Evolutionary conservation across 2,888 invertebrate species (phyloP), one percentile per base, ranked within the genome.

Genomic region (Willowsia nigromaculata): DNA sequence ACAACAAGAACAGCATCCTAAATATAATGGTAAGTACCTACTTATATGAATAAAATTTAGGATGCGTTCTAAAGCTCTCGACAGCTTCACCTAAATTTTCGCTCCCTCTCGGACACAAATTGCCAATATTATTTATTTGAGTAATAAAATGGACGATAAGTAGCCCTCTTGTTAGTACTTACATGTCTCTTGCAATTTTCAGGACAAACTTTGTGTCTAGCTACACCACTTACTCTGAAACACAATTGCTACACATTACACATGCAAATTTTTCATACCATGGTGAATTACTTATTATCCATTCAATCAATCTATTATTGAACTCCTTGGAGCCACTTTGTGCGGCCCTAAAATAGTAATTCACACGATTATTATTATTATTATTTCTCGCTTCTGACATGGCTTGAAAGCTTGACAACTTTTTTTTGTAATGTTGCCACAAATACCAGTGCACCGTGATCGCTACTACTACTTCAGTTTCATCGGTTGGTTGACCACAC

Each of bases 301-400:
- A 76, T 76, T 53, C 76, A 76, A 53, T 53, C 76, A 76, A 76
- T 76, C 76, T 33, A 76, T 76, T 76, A 33, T 53, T 47, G 65
- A 74, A 74, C 50, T 76, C 33, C 76, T 76, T 47, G 33, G 53
- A 71, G 22, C 71, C 71, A 71, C 71, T 71, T 71, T 71, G 71
- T 43, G 30, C 33, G n/a, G 30, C 33, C 76, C 76, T 76, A 76
- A 53, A 76, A 76, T 76, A 76, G 76, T 37, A 47, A 76, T 76
- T 76, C 76, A 22, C 71, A 71, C 22, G 25, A 18, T 18, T 37
- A n/a, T 33, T 0, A 27, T n/a, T n/a, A n/a, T n/a, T n/a, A n/a
- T 62, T 62, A 33, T 37, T n/a, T 27, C 5, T 43, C 43, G 43
- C 43, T n/a, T n/a, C n/a, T n/a, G n/a, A n/a, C n/a, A n/a, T n/a